Evolutionary conservation across 2,888 invertebrate genomes (phyloP).

Genomic region (Nomada ferruginata): DNA sequence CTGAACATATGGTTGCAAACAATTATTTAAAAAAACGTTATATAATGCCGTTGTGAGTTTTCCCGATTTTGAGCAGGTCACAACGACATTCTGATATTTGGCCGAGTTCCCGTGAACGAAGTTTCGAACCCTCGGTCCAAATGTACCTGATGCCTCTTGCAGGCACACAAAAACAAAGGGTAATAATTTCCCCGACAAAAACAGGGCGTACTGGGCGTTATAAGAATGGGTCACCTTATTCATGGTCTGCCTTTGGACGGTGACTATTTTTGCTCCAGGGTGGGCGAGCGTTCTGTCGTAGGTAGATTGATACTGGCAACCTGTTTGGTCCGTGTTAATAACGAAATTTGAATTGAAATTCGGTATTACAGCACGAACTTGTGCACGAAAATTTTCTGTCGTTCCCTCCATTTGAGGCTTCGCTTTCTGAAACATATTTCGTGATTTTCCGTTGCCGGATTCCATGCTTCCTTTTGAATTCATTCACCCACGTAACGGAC

Average conservation of each 20-base stretch:
- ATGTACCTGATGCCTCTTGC: slow-evolving; percentile 5
- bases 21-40: neutral
- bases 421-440: no score
- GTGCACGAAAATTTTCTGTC: no score
- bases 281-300: no score
- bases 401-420: no score
- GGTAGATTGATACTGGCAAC: no score
- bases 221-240: neutral
- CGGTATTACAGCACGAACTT: no score
- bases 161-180: neutral
- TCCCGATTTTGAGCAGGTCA: neutral
- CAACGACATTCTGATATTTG: neutral
- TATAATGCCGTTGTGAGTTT: neutral
- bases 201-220: neutral
- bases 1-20: neutral
- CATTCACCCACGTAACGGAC: no score
- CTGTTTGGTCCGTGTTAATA: no score
- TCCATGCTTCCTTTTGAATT: no score
- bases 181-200: neutral
- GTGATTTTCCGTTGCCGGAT: no score
- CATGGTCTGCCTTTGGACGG: neutral
- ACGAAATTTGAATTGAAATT: no score
- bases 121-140: slow-evolving; percentile 5
- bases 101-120: neutral
- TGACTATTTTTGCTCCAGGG: neutral